A percentile compares a stretch with the other conserved stretches of the same genome.
These are phyloP conservation scores for Protodeltote pygarga DNA, from an alignment of 2,888 invertebrate species.

Conservation along the genomic window DNA sequence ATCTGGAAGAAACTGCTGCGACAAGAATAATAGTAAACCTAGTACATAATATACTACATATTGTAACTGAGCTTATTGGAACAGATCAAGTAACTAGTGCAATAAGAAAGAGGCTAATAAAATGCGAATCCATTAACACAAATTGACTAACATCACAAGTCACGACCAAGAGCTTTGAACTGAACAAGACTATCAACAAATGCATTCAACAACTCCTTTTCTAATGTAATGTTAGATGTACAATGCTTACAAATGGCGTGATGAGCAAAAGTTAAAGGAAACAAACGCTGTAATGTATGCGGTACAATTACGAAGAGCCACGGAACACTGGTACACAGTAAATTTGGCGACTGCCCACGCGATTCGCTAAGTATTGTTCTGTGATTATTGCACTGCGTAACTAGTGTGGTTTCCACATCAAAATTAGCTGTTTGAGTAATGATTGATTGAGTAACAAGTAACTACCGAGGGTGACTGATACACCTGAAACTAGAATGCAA, in stretches of 20 bases:
- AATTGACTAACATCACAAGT: conserved; percentile 5
- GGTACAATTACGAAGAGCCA: neutral
- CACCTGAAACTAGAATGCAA: conserved; percentile 21
- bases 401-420: conserved; percentile 36
- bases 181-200: neutral
- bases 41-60: too few relatives aligned
- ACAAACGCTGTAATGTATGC: conserved; percentile 8
- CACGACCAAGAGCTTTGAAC: conserved; percentile 11
- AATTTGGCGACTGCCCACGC: conserved; percentile 45
- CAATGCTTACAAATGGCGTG: conserved; percentile 17
- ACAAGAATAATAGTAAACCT: too few relatives aligned
- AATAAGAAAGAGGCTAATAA: too few relatives aligned
- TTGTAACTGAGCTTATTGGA: too few relatives aligned
- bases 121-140: neutral
- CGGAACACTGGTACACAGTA: neutral
- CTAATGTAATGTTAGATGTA: conserved; percentile 11
- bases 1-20: too few relatives aligned
- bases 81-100: too few relatives aligned
- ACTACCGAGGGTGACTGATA: conserved; percentile 26
- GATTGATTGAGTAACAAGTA: conserved; percentile 34
- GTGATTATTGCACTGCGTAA: conserved; percentile 39
- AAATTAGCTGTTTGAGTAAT: conserved; percentile 18
- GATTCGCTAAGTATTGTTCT: conserved; percentile 44
- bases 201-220: conserved; percentile 9
- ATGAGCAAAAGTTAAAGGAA: conserved; percentile 4